These are phyloP conservation scores for Mamestra configurata DNA, from an alignment of 1,140 invertebrate genomes.

Conservation along the genomic window DNA sequence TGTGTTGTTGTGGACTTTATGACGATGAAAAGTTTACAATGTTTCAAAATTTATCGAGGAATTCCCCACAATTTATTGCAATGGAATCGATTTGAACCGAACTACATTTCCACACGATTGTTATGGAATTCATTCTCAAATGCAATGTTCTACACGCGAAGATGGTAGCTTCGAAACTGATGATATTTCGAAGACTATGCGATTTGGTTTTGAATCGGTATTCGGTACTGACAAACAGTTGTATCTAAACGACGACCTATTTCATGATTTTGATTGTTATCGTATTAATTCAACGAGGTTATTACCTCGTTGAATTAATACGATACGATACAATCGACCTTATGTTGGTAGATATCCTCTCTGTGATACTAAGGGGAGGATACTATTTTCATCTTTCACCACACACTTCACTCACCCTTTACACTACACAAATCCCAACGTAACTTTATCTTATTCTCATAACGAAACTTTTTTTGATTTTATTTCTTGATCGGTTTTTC, in stretches of 20 bases:
- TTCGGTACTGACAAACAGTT: neutral
- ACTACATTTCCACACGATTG: neutral
- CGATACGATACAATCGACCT: too few species aligned
- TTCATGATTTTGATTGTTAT: too few species aligned
- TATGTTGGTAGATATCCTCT: too few species aligned
- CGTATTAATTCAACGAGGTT: neutral
- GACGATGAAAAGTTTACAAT: neutral
- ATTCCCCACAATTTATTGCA: neutral
- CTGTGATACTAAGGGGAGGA: too few species aligned
- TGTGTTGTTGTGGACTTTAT: too few species aligned
- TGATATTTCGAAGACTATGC: neutral
- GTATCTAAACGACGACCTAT: neutral
- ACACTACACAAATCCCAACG: too few species aligned
- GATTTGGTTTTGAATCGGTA: neutral
- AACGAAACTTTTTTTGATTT: too few species aligned
- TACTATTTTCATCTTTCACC: neutral
- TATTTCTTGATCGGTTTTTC: too few species aligned
- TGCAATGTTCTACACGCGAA: neutral
- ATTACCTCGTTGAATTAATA: too few species aligned
- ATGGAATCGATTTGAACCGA: neutral
- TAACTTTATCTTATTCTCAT: too few species aligned
- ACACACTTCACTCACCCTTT: too few species aligned
- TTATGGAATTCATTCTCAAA: neutral
- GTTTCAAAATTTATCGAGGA: neutral
- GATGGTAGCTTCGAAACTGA: neutral